A percentile compares a stretch with the other conserved stretches of the same genome.
These are phyloP conservation scores for Gallinago media DNA, from an alignment of 2,113 vertebrate genomes.

Conservation along the genomic window DNA sequence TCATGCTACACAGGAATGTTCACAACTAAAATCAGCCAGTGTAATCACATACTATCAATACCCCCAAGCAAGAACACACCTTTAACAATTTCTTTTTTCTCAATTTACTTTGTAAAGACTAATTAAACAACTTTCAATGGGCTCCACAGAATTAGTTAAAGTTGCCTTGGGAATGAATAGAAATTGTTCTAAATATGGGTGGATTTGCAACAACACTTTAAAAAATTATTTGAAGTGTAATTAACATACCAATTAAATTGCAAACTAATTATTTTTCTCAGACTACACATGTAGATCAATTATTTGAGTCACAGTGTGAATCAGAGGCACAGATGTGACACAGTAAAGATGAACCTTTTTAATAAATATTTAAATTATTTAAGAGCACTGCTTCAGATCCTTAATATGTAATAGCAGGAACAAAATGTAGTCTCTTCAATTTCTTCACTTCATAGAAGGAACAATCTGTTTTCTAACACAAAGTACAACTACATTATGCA, in stretches of 20 bases:
- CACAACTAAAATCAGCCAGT: neutral
- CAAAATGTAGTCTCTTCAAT: neutral
- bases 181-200: neutral
- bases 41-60: neutral
- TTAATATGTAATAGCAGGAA: neutral
- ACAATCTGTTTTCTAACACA: neutral
- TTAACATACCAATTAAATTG: neutral
- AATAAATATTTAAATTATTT: neutral
- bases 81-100: neutral
- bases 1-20: neutral
- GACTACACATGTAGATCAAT: neutral
- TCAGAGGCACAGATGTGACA: neutral
- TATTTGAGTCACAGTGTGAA: neutral
- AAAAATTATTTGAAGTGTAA: slow-evolving; percentile 14
- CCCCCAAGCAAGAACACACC: neutral
- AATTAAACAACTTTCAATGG: neutral
- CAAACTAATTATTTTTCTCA: slow-evolving; percentile 3
- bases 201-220: neutral
- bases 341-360: neutral
- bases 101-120: neutral
- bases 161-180: neutral
- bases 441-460: neutral
- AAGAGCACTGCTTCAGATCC: neutral
- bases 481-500: neutral
- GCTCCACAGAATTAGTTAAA: neutral